Conservation (phyloP, 2,113 vertebrate genomes). For the Heloderma charlesbogerti region DNA sequence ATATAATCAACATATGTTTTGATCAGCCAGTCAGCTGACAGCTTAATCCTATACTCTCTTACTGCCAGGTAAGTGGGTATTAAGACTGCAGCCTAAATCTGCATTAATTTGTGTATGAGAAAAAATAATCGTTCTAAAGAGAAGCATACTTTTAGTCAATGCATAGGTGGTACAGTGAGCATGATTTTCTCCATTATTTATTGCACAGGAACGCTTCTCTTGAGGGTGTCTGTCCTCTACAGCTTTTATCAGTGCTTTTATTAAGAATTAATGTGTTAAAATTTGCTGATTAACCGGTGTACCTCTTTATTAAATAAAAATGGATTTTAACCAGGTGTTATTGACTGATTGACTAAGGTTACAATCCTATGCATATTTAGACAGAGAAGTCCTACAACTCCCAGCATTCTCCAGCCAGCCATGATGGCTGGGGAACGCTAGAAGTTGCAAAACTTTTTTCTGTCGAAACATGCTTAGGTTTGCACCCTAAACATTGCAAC, state of each 20-base stretch:
- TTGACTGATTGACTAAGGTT: too few relatives aligned
- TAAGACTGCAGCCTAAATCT: neutral
- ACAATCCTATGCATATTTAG: too few relatives aligned
- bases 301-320: too few relatives aligned
- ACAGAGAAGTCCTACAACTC: too few relatives aligned
- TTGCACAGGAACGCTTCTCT: neutral
- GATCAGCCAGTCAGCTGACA: neutral
- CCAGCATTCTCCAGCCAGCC: too few relatives aligned
- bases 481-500: neutral
- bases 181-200: neutral
- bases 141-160: neutral
- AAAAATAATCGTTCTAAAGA: neutral
- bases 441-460: neutral
- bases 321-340: neutral
- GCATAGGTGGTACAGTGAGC: neutral
- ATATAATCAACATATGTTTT: too few relatives aligned
- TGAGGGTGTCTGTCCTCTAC: neutral
- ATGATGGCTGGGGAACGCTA: too few relatives aligned
- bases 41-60: too few relatives aligned
- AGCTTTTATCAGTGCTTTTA: neutral
- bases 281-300: too few relatives aligned
- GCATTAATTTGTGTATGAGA: neutral
- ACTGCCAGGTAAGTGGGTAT: neutral
- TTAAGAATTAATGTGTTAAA: too few relatives aligned
- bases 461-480: neutral